Conservation (phyloP, 2,888 invertebrate species). For the Eilema caniola region DNA sequence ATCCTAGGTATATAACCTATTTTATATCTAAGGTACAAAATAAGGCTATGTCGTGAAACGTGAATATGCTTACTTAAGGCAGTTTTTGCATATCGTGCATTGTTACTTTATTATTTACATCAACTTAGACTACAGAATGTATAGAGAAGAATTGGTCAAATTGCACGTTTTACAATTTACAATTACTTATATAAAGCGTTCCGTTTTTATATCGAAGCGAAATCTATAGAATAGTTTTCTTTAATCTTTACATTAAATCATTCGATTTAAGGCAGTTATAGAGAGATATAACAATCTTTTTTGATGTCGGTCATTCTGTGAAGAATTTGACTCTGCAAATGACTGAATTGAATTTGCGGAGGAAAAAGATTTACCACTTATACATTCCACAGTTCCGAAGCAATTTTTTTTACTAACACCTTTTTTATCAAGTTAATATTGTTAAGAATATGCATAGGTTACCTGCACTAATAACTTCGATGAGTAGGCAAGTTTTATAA, state of each 20-base stretch:
- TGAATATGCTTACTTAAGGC: conserved; percentile 82
- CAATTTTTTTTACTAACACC: no score
- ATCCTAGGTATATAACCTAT: conserved; percentile 51
- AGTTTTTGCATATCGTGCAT: conserved; percentile 81
- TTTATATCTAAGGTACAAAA: conserved; percentile 79
- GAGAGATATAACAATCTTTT: conserved; percentile 19
- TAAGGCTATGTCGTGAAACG: conserved; percentile 85
- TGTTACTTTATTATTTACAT: conserved; percentile 73
- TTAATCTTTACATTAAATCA: conserved; percentile 37
- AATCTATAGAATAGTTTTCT: conserved; percentile 38
- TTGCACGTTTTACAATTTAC: conserved; percentile 62
- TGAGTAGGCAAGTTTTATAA: no score
- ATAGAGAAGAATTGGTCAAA: conserved; percentile 77
- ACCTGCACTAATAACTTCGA: no score
- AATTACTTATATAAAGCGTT: conserved; percentile 66
- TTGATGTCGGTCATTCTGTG: conserved; percentile 10
- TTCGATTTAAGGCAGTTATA: conserved; percentile 46
- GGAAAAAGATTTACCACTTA: no score
- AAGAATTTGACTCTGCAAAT: not conserved
- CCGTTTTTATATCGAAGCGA: conserved; percentile 60
- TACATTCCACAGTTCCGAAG: no score
- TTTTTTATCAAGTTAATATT: not conserved
- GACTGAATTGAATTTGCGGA: no score
- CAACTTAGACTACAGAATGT: conserved; percentile 58
- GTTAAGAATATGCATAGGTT: not conserved